Evolutionary conservation across 2,888 invertebrate genomes (phyloP), one percentile per base, ranked within the genome.

Genomic region (Xestia xanthographa): DNA sequence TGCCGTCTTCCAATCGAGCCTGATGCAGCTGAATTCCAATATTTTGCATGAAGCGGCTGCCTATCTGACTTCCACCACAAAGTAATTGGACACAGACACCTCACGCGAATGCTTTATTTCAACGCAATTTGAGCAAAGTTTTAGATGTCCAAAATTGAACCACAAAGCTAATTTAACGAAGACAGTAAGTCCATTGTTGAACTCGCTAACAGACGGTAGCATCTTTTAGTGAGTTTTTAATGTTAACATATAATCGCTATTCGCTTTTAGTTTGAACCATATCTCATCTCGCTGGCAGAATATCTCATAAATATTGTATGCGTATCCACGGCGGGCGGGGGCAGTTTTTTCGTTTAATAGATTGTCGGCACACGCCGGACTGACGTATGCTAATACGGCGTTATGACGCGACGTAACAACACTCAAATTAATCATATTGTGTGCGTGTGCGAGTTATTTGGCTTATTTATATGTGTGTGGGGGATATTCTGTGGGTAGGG

Each of bases 271-370:
- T 41, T 58, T 60, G 12, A 0, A 8, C 79, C 70, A 41, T 56
- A 62, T 17, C 68, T 69, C 66, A 65, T 75, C 66, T 74, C 79
- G 68, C 80, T 72, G 62, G 88, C 80, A 86, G 89, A 88, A 87
- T 86, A 88, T 86, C 92, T 94, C 92, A 94, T 94, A 93, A 94
- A 94, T 94, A 95, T 92, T 94, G 92, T 89, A 94, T 93, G 91
- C 90, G 91, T 79, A 88, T 86, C 88, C 89, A 85, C 82, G 88
- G 84, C 83, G 84, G 85, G 84, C 82, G 83, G 88, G 85, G 86
- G 86, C 88, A 89, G 91, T 93, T 93, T 93, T 93, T 92, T 89
- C 88, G 88, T 88, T 88, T 92, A 92, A 93, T 92, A 93, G 91
- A 92, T 93, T 85, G 91, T 88, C 83, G 86, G 88, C 86, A 86